A percentile compares a stretch with the other conserved stretches of the same genome.
These are phyloP conservation scores for Lepisosteus oculatus DNA, from an alignment of 2,113 vertebrate species.

Conservation along the genomic window DNA sequence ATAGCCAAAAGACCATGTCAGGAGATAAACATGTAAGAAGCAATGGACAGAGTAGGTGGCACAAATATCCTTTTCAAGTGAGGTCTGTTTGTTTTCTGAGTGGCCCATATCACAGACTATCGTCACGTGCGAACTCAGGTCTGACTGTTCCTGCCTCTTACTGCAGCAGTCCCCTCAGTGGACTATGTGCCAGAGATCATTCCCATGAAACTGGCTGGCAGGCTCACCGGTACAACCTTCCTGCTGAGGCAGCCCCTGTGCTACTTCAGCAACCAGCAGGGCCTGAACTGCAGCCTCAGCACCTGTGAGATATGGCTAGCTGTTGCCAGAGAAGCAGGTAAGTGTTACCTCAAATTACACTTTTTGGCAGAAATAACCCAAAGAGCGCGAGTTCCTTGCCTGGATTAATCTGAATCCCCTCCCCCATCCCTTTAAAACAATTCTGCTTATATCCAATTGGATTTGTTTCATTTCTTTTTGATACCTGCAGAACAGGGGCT, in stretches of 20 bases:
- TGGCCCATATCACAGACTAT: too few species aligned
- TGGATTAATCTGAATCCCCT: too few species aligned
- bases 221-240: conserved; percentile 9
- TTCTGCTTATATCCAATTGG: neutral
- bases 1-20: too few species aligned
- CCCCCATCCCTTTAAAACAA: too few species aligned
- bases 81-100: too few species aligned
- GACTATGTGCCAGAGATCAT: conserved; percentile 5
- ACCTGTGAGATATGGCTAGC: conserved; percentile 13
- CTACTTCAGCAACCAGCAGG: neutral
- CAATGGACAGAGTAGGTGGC: too few species aligned
- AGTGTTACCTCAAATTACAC: neutral
- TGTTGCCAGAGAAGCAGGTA: conserved; percentile 19
- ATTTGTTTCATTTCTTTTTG: neutral
- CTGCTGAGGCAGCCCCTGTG: conserved; percentile 12
- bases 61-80: too few species aligned
- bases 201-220: neutral
- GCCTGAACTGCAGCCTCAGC: neutral
- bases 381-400: too few species aligned
- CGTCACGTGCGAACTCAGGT: too few species aligned
- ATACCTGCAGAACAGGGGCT: neutral
- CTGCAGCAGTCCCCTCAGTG: conserved; percentile 3
- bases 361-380: too few species aligned
- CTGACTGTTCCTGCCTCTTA: neutral
- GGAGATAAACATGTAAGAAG: too few species aligned